phyloP scores from a whole-genome alignment of 2,888 invertebrate genomes.

The Tenodera sinensis region DNA sequence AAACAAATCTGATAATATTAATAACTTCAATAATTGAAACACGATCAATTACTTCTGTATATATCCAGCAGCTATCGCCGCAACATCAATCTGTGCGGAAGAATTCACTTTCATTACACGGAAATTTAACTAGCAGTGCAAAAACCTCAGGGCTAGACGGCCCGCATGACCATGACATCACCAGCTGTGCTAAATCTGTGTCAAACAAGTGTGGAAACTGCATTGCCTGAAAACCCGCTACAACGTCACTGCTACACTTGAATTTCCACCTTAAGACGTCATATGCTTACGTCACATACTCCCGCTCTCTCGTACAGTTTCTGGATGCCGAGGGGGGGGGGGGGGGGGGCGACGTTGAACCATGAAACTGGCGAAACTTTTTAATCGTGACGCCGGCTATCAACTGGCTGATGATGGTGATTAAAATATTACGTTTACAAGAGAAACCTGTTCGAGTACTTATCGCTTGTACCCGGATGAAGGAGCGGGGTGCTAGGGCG shows the following conservation, averaged over 20 bases:
- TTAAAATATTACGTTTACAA: neutral
- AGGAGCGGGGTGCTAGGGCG: no score
- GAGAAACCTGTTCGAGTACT: neutral
- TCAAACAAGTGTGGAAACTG: neutral
- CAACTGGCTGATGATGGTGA: neutral
- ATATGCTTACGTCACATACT: neutral
- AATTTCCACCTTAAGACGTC: neutral
- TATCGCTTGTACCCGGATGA: neutral
- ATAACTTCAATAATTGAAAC: neutral
- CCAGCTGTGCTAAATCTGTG: neutral
- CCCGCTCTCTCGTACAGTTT: neutral
- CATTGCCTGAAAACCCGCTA: neutral
- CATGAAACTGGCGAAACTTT: neutral
- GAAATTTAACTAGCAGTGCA: neutral
- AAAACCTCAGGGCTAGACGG: neutral
- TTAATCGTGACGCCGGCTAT: neutral
- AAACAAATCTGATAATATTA: neutral
- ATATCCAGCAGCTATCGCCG: neutral
- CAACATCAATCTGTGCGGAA: neutral
- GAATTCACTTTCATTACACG: neutral
- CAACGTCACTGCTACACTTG: neutral
- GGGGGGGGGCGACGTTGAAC: neutral
- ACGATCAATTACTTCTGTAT: neutral
- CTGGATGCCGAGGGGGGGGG: neutral
- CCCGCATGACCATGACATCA: slow-evolving; percentile 11